phyloP scores from a whole-genome alignment of 2,888 invertebrate genomes.

The Nomada lathburiana region DNA sequence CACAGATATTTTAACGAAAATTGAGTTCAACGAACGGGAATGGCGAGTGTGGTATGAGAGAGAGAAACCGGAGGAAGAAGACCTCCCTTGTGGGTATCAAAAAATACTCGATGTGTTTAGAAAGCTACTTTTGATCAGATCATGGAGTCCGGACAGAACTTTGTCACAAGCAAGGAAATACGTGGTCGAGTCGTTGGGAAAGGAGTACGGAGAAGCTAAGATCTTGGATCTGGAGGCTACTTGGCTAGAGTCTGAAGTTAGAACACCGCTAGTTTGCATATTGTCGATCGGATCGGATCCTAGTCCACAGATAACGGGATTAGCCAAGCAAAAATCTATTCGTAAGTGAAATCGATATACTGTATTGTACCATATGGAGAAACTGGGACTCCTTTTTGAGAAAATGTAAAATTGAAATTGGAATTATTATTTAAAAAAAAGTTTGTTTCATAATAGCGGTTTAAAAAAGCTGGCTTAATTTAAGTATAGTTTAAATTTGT shows the following conservation, averaged over 20 bases:
- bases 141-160: slow-evolving; percentile 98
- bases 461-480: too few species aligned
- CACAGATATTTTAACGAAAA: slow-evolving; percentile 92
- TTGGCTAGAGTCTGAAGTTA: slow-evolving; percentile 95
- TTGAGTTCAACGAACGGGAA: slow-evolving; percentile 93
- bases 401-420: too few species aligned
- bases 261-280: slow-evolving; percentile 95
- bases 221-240: slow-evolving; percentile 96
- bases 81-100: slow-evolving; percentile 95
- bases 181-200: slow-evolving; percentile 94
- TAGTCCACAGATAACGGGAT: slow-evolving; percentile 94
- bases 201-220: slow-evolving; percentile 95
- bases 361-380: too few species aligned
- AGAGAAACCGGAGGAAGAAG: slow-evolving; percentile 96
- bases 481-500: not conserved
- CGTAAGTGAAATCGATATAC: slow-evolving; percentile 86
- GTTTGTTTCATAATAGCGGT: too few species aligned
- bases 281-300: slow-evolving; percentile 98
- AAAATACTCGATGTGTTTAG: slow-evolving; percentile 94
- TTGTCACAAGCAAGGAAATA: slow-evolving; percentile 96
- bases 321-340: slow-evolving; percentile 94
- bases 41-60: slow-evolving; percentile 97
- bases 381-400: too few species aligned
- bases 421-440: too few species aligned
- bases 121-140: slow-evolving; percentile 93